Conservation (phyloP, 2,797 vertebrate species). For the Myotis myotis region DNA sequence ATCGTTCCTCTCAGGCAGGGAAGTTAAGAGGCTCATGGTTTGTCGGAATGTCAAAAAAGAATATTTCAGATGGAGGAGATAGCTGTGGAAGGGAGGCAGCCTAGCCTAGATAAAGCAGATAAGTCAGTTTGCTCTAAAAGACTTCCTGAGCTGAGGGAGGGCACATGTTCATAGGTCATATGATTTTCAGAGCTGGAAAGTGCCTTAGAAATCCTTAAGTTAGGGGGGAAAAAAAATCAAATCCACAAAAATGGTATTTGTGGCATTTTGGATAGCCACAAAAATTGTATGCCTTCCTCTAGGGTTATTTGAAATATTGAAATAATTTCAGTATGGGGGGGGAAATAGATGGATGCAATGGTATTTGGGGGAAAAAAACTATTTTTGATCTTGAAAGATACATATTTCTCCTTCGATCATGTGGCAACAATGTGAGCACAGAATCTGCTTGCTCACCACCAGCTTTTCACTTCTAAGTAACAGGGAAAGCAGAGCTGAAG, state of each 20-base stretch:
- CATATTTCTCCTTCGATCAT: slow-evolving; percentile 37
- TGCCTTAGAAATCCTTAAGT: slow-evolving; percentile 56
- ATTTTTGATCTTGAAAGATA: slow-evolving; percentile 49
- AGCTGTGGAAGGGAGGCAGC: slow-evolving; percentile 1
- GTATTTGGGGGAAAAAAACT: slow-evolving; percentile 18
- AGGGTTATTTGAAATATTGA: slow-evolving; percentile 55
- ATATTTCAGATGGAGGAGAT: slow-evolving; percentile 17
- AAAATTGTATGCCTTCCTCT: slow-evolving; percentile 43
- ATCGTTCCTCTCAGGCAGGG: neutral
- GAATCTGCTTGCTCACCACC: slow-evolving; percentile 35
- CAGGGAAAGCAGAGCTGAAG: neutral
- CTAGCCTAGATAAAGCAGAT: neutral
- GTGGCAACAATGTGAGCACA: slow-evolving; percentile 8
- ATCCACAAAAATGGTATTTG: neutral
- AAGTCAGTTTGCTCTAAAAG: slow-evolving; percentile 48
- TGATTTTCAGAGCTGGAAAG: slow-evolving; percentile 62
- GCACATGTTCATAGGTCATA: slow-evolving; percentile 67
- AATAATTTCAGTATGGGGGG: slow-evolving; percentile 46
- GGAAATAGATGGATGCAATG: slow-evolving; percentile 5
- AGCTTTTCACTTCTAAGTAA: neutral
- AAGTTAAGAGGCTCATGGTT: slow-evolving; percentile 1
- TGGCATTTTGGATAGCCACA: neutral
- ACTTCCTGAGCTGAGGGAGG: slow-evolving; percentile 55
- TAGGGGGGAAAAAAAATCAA: neutral
- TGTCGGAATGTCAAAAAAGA: slow-evolving; percentile 37